Evolutionary conservation across 2,797 vertebrate genomes (phyloP), one percentile per base, ranked within the genome.

Genomic region (Sorex maritimensis): DNA sequence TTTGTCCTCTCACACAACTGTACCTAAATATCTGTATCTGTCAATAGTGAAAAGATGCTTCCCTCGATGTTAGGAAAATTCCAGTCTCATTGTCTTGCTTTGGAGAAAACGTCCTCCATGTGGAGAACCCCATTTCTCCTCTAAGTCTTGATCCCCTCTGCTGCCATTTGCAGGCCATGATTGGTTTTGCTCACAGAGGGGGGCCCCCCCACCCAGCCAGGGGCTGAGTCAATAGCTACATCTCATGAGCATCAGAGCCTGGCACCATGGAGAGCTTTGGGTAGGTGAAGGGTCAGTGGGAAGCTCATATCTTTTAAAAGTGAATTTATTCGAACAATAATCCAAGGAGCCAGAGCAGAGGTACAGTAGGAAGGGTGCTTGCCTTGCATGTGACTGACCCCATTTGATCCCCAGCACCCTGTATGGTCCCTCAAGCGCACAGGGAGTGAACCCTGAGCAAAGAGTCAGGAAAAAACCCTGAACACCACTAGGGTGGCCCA

Each of bases 281-380:
- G 49, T 30, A 88, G 63, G 26, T 86, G 38, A 58, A 86, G 52
- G 8, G 78, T 61, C 91, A 74, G 75, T 52, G 65, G 58, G 28
- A n/a, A 44, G 49, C 79, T 88, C 49, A 15, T 55, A 34, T 61
- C 84, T 89, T 80, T 92, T 61, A 88, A 78, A 92, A 34, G 2
- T 69, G 15, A 79, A 63, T 65, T 93, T 91, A 61, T 72, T 85
- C 69, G 68, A 81, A 72, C 73, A 61, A 69, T 73, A 73, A 71
- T 75, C 78, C 44, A 69, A 89, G 19, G 80, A 83, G 2, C 26
- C 52, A 58, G 55, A 58, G 14, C 55, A 13, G 19, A 5, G 14
- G 19, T 21, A 58, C 17, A 58, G 55, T 15, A 21, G 55, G 49
- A 2, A 58, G 55, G 55, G 55, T 19, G 55, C 19, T 58, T 58